phyloP scores from a whole-genome alignment of 92 coral and sea anemone species.

The Epizoanthus ramosus region DNA sequence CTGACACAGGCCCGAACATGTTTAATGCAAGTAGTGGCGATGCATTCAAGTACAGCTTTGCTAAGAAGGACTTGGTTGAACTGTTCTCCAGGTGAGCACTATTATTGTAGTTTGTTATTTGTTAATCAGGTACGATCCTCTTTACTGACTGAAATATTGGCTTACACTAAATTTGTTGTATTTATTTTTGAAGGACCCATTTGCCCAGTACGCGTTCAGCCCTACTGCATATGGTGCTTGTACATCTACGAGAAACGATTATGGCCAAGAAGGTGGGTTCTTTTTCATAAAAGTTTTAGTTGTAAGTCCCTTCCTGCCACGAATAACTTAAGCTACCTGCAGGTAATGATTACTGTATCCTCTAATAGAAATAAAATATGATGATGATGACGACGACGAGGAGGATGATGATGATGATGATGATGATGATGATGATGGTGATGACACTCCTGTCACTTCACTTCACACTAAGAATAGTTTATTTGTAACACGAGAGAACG shows the following conservation, averaged over 20 bases:
- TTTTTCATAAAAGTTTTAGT: no score
- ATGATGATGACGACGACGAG: no score
- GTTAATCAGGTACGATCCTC: no score
- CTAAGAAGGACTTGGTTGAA: conserved; percentile 67
- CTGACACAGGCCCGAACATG: conserved; percentile 61
- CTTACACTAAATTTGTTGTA: background rate
- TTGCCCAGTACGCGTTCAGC: conserved; percentile 89
- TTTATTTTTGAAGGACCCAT: conserved; percentile 70
- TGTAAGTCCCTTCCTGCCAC: no score
- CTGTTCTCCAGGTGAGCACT: conserved; percentile 66
- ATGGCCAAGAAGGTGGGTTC: conserved; percentile 75
- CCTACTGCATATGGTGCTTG: conserved; percentile 80
- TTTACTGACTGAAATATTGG: background rate
- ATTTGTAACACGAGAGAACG: background rate
- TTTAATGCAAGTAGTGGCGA: conserved; percentile 66
- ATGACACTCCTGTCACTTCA: no score
- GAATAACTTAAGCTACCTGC: no score
- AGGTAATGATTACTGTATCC: no score
- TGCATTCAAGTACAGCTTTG: conserved; percentile 69
- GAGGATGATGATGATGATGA: no score
- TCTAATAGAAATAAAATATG: no score
- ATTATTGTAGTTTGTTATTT: background rate
- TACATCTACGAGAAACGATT: conserved; percentile 80
- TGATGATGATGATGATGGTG: no score
- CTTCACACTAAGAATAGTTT: no score